Conservation (phyloP, 2,113 vertebrate species). For the Tragelaphus buxtoni region DNA sequence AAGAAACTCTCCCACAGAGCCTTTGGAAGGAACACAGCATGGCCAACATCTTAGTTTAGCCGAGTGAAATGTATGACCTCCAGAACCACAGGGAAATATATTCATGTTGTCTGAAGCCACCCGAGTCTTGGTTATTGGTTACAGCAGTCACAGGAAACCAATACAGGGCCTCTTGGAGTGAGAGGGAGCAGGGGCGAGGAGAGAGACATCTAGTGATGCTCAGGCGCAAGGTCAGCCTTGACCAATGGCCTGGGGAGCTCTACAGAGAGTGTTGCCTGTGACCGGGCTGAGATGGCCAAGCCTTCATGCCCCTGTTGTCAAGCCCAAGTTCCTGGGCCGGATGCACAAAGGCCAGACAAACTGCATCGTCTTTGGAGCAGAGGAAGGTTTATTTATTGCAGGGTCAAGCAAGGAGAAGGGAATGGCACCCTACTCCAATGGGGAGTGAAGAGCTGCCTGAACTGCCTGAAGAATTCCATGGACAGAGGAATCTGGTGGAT, state of each 20-base stretch:
- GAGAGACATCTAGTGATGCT: neutral
- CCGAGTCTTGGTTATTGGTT: neutral
- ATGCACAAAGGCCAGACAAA: neutral
- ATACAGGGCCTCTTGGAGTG: neutral
- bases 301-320: neutral
- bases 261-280: neutral
- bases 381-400: neutral
- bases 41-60: neutral
- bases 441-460: neutral
- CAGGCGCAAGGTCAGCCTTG: neutral
- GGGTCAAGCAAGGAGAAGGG: neutral
- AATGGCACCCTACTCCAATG: neutral
- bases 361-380: neutral
- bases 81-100: neutral
- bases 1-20: neutral
- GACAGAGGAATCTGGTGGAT: neutral
- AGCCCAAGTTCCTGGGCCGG: neutral
- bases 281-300: too few relatives aligned
- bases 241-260: neutral
- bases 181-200: neutral
- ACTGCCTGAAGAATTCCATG: neutral
- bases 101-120: neutral
- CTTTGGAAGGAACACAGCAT: neutral
- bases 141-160: neutral
- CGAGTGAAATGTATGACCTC: neutral